Percentiles rank a stretch among this genome's conserved stretches.
Evolutionary conservation across 2,113 vertebrate genomes (phyloP).

Genomic region (Seriola dumerili): DNA sequence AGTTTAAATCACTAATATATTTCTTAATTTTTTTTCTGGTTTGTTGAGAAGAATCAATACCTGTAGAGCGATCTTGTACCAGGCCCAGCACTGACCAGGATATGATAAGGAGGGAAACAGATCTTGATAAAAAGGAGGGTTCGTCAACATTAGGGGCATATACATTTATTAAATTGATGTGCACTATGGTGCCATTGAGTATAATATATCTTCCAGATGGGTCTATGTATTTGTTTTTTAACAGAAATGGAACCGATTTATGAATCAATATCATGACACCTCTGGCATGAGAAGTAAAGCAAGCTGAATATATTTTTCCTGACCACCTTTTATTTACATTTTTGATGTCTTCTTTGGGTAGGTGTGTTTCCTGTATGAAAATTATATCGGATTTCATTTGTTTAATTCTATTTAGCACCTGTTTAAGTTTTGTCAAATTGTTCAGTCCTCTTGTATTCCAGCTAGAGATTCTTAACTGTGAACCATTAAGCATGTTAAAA

Average conservation of each 20-base stretch:
- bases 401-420: background rate
- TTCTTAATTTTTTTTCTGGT: background rate
- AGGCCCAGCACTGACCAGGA: background rate
- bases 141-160: background rate
- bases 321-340: background rate
- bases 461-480: background rate
- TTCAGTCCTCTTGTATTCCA: constrained; percentile 2
- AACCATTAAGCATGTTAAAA: too few species aligned
- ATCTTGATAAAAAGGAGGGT: background rate
- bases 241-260: background rate
- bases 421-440: background rate
- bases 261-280: background rate
- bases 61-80: background rate
- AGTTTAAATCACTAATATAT: background rate
- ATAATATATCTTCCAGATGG: background rate
- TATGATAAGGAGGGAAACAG: constrained; percentile 5
- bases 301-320: background rate
- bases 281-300: background rate
- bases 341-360: background rate
- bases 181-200: background rate
- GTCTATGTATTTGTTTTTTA: constrained; percentile 1
- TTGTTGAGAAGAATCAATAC: background rate
- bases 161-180: background rate
- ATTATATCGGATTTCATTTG: constrained; percentile 4
- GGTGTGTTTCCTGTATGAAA: background rate